Conservation (phyloP, 2,113 vertebrate species). For the Crocuta crocuta region DNA sequence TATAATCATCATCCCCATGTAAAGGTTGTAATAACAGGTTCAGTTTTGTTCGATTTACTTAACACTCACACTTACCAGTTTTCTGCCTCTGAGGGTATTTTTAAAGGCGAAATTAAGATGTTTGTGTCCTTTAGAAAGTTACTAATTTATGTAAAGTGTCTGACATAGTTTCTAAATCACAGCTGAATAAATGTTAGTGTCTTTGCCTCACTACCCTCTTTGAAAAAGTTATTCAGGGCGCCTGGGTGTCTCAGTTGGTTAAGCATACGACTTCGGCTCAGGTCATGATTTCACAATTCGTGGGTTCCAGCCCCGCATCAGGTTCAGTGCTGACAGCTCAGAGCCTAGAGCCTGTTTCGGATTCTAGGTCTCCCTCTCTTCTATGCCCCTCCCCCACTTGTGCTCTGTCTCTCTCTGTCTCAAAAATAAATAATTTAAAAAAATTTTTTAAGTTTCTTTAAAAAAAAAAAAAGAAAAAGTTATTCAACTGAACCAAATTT, state of each 20-base stretch:
- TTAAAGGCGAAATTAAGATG: neutral
- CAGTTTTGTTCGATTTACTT: constrained; percentile 27
- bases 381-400: too few relatives aligned
- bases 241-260: too few relatives aligned
- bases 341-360: too few relatives aligned
- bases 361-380: too few relatives aligned
- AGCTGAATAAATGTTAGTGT: neutral
- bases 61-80: neutral
- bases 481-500: neutral
- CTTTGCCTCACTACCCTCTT: neutral
- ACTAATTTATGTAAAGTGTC: neutral
- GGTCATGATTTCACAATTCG: too few relatives aligned
- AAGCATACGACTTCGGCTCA: too few relatives aligned
- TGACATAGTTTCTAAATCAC: neutral
- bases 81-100: neutral
- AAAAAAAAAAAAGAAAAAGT: neutral
- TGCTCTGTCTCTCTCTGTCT: too few relatives aligned
- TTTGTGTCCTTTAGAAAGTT: constrained; percentile 16
- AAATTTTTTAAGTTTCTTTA: too few relatives aligned
- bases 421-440: too few relatives aligned
- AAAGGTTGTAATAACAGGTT: neutral
- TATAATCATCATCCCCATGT: neutral
- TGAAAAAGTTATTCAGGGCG: neutral
- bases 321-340: too few relatives aligned
- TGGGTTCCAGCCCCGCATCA: too few relatives aligned